A percentile compares a stretch with the other conserved stretches of the same genome.
phyloP scores from a whole-genome alignment of 2,888 invertebrate genomes.

The Acanthacorydalis orientalis region DNA sequence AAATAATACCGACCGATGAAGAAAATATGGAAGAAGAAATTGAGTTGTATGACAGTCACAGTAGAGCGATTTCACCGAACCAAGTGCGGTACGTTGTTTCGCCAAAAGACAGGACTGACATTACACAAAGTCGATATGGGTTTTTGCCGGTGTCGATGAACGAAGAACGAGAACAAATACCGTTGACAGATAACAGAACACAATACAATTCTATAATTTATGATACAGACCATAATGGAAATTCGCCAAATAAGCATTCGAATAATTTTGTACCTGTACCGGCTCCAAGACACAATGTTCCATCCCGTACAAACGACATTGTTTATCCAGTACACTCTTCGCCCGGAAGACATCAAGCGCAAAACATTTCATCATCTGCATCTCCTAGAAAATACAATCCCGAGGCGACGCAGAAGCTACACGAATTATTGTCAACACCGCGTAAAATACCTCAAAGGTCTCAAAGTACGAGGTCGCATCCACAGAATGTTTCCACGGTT shows the following conservation, averaged over 20 bases:
- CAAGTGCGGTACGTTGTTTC: neutral
- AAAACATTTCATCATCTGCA: slow-evolving; percentile 15
- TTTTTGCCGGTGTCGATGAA: neutral
- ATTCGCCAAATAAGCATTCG: slow-evolving; percentile 3
- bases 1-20: slow-evolving; percentile 48
- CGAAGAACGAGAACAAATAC: neutral
- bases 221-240: slow-evolving; percentile 12
- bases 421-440: slow-evolving; percentile 54
- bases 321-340: slow-evolving; percentile 5
- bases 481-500: slow-evolving; percentile 7
- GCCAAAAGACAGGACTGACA: neutral
- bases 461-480: slow-evolving; percentile 6
- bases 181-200: neutral
- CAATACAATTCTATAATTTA: neutral
- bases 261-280: slow-evolving; percentile 1
- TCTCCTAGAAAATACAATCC: slow-evolving; percentile 39
- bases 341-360: slow-evolving; percentile 5
- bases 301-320: slow-evolving; percentile 6
- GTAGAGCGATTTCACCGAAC: slow-evolving; percentile 1
- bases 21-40: slow-evolving; percentile 24
- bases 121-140: neutral
- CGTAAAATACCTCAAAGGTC: slow-evolving; percentile 25
- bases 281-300: slow-evolving; percentile 6
- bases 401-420: slow-evolving; percentile 57
- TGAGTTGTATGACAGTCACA: slow-evolving; percentile 9